Conservation (phyloP, 2,888 invertebrate genomes). For the Caenorhabditis afra region DNA sequence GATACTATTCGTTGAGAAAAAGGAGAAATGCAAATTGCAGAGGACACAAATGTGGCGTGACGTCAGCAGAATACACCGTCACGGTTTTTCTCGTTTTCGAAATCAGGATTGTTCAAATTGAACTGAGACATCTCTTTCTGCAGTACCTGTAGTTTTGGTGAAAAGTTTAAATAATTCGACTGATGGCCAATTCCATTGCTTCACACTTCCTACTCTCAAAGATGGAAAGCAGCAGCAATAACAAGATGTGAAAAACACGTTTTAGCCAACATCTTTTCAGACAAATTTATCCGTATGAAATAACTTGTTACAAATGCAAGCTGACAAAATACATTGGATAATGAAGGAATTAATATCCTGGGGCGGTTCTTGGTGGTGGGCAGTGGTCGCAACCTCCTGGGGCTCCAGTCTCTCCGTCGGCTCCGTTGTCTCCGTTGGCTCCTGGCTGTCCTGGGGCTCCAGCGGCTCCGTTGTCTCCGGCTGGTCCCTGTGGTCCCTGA, state of each 20-base stretch:
- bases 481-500: constrained; percentile 71
- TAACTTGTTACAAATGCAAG: constrained; percentile 47
- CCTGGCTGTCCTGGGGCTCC: constrained; percentile 72
- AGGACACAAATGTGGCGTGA: constrained; percentile 42
- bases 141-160: no score
- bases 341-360: constrained; percentile 72
- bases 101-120: no score
- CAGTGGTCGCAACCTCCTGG: constrained; percentile 76
- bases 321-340: constrained; percentile 55
- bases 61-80: constrained; percentile 2
- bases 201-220: no score
- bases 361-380: constrained; percentile 75
- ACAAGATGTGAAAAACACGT: neutral
- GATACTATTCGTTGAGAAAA: constrained; percentile 16
- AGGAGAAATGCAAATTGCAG: constrained; percentile 35
- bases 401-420: constrained; percentile 72
- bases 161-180: neutral
- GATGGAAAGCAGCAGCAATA: no score
- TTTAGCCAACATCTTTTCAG: constrained; percentile 35
- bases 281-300: constrained; percentile 54
- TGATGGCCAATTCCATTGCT: neutral
- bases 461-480: constrained; percentile 70
- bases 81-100: no score
- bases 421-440: constrained; percentile 68
- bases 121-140: no score